Evolutionary conservation across 2,113 vertebrate species (phyloP).

Genomic region (Aegypius monachus): DNA sequence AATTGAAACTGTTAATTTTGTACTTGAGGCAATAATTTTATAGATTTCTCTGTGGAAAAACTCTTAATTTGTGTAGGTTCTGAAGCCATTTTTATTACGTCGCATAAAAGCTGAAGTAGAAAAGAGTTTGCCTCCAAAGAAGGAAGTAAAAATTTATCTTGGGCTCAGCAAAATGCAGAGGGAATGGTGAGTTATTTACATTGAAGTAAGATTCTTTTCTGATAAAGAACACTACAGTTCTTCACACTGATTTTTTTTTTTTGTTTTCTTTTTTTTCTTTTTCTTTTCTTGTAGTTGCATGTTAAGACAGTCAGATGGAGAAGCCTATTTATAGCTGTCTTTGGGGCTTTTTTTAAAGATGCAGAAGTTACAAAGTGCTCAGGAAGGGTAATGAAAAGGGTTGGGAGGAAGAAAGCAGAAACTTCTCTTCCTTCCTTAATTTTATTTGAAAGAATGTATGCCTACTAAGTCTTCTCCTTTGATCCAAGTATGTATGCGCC

Average conservation of each 20-base stretch:
- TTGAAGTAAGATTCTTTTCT: background rate
- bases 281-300: background rate
- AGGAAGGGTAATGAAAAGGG: background rate
- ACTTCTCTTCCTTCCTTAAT: background rate
- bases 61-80: conserved; percentile 72
- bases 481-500: background rate
- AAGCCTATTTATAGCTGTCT: background rate
- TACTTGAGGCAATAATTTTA: background rate
- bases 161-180: conserved; percentile 91
- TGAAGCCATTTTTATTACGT: conserved; percentile 87
- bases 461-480: background rate
- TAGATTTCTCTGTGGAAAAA: background rate
- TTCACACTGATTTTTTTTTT: background rate
- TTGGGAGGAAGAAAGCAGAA: background rate
- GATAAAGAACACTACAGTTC: background rate
- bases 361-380: background rate
- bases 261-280: no score
- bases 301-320: background rate
- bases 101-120: conserved; percentile 91
- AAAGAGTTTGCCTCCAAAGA: conserved; percentile 88
- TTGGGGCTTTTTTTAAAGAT: background rate
- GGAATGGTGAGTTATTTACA: conserved; percentile 80
- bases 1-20: background rate
- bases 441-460: background rate
- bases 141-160: conserved; percentile 90